phyloP scores from a whole-genome alignment of 2,888 invertebrate species.

The Phoenoteleia sp. region DNA sequence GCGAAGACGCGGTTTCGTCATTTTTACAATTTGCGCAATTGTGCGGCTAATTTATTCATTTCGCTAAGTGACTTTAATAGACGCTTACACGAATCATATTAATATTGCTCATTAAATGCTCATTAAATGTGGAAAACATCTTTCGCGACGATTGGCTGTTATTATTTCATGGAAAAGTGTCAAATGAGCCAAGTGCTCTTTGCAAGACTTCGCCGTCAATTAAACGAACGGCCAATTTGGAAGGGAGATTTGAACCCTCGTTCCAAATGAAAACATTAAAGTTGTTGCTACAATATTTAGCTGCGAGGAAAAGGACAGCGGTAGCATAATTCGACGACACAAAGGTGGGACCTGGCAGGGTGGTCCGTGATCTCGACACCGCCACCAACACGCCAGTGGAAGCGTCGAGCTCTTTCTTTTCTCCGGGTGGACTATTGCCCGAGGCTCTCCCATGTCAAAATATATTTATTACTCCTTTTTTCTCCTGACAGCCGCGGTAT shows the following conservation, averaged over 20 bases:
- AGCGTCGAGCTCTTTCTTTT: conserved; percentile 59
- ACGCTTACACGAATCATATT: background rate
- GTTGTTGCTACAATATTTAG: conserved; percentile 85
- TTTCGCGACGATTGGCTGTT: too few species aligned
- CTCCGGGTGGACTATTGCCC: conserved; percentile 62
- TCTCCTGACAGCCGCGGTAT: conserved; percentile 81
- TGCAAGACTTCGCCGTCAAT: too few species aligned
- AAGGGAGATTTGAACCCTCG: conserved; percentile 49
- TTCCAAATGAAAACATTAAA: conserved; percentile 82
- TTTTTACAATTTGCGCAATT: background rate
- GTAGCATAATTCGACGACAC: conserved; percentile 81
- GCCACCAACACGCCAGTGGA: conserved; percentile 70
- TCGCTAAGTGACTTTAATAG: background rate
- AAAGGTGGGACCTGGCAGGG: conserved; percentile 76
- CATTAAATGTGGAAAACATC: too few species aligned
- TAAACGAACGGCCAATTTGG: too few species aligned
- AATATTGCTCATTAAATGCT: conserved; percentile 7
- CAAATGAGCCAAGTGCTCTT: too few species aligned
- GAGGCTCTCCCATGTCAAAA: conserved; percentile 86
- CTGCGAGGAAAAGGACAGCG: conserved; percentile 78
- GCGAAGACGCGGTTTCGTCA: too few species aligned
- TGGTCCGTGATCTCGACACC: conserved; percentile 70
- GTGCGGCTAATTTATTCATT: background rate
- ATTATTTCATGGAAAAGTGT: too few species aligned
- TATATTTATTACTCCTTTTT: conserved; percentile 85